Percentiles rank a stretch among this genome's conserved stretches.
phyloP scores from a whole-genome alignment of 2,113 vertebrate species.

The Saccopteryx bilineata region DNA sequence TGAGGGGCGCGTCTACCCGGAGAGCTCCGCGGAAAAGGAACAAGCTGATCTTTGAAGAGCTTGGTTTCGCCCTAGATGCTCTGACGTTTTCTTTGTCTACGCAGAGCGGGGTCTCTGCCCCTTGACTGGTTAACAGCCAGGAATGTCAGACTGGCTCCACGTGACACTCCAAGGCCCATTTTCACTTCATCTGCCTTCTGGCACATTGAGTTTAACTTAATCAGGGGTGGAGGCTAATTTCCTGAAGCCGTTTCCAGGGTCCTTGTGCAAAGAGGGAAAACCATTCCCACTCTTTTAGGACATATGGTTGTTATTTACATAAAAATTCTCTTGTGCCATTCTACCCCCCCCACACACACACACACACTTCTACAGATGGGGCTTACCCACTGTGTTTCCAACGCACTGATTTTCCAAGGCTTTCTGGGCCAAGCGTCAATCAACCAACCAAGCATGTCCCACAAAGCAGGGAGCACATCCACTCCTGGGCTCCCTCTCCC shows the following conservation, averaged over 20 bases:
- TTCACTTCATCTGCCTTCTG: constrained; percentile 60
- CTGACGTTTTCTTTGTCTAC: constrained; percentile 1
- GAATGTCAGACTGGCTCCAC: not conserved
- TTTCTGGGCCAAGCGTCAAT: not conserved
- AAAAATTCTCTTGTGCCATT: not conserved
- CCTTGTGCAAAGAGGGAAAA: constrained; percentile 36
- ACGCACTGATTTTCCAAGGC: not conserved
- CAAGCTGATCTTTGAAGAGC: not conserved
- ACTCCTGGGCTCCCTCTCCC: not conserved
- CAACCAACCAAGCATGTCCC: not conserved
- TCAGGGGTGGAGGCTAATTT: constrained; percentile 58
- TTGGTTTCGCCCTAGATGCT: not conserved
- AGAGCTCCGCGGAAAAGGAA: not conserved
- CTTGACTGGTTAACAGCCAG: not conserved
- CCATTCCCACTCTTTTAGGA: not conserved
- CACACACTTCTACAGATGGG: not conserved
- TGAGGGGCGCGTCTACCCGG: not conserved
- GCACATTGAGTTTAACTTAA: constrained; percentile 57
- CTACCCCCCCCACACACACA: not conserved
- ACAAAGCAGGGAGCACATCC: not conserved
- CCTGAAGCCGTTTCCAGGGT: constrained; percentile 69
- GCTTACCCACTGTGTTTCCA: not conserved
- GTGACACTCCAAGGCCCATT: not conserved
- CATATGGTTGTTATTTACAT: constrained; percentile 73
- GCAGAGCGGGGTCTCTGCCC: not conserved